Evolutionary conservation across 2,113 vertebrate genomes (phyloP).

Genomic region (Rhinoptilus africanus): DNA sequence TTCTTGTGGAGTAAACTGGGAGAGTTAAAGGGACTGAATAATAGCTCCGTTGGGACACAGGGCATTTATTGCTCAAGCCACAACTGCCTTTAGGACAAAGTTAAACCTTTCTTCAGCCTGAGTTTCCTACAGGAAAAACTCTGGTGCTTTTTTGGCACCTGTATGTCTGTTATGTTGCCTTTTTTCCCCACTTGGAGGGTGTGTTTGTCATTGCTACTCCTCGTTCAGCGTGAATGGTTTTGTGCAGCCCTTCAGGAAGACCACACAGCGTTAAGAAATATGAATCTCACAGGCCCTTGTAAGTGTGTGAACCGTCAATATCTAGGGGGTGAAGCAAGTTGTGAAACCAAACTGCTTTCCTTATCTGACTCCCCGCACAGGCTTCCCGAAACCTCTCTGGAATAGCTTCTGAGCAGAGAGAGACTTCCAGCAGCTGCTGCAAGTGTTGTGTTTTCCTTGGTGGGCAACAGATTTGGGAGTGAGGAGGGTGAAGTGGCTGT

Average conservation of each 20-base stretch:
- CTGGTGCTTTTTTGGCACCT: neutral
- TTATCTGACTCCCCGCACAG: neutral
- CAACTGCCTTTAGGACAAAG: neutral
- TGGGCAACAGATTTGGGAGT: accelerated
- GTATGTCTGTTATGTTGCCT: neutral
- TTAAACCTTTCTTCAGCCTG: neutral
- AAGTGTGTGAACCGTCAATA: neutral
- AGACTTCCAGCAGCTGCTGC: neutral
- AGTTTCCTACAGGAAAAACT: neutral
- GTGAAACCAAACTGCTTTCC: neutral
- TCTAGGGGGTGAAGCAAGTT: neutral
- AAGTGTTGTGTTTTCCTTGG: neutral
- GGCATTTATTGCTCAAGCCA: neutral
- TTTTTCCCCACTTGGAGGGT: neutral
- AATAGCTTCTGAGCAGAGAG: neutral
- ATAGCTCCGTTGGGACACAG: neutral
- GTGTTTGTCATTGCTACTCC: neutral
- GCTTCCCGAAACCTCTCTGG: neutral
- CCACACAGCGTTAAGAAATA: neutral
- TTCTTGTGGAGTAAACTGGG: neutral
- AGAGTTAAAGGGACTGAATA: neutral
- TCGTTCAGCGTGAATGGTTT: neutral
- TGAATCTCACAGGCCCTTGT: neutral
- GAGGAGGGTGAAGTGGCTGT: neutral
- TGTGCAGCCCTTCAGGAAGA: neutral